These are phyloP conservation scores for Drosophila subpulchrella DNA, from an alignment of 1,140 invertebrate species.

Conservation along the genomic window DNA sequence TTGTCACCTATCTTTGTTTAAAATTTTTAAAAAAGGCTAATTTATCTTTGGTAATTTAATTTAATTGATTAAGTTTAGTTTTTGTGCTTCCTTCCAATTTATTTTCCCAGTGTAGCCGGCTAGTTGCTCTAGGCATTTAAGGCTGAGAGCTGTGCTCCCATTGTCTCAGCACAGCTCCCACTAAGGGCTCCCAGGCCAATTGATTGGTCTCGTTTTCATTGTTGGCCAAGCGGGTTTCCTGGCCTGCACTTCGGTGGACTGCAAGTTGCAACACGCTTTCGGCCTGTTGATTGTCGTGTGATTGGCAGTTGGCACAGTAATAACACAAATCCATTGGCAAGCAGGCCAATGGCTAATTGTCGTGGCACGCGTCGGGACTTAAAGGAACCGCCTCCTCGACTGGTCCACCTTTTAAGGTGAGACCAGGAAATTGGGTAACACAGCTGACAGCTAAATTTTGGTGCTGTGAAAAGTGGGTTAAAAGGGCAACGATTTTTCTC, in stretches of 20 bases:
- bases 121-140: conserved; percentile 26
- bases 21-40: no score
- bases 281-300: conserved; percentile 57
- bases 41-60: no score
- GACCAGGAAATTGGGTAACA: conserved; percentile 46
- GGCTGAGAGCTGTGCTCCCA: conserved; percentile 44
- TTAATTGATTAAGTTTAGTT: no score
- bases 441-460: conserved; percentile 33
- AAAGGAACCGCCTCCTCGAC: conserved; percentile 17
- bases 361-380: conserved; percentile 55
- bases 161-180: conserved; percentile 51
- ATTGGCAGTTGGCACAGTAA: conserved; percentile 65
- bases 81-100: neutral
- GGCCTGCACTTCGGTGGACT: conserved; percentile 13
- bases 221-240: conserved; percentile 40
- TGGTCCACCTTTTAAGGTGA: conserved; percentile 14
- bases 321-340: conserved; percentile 3
- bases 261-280: conserved; percentile 57
- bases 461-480: conserved; percentile 52
- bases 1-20: no score
- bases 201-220: conserved; percentile 68
- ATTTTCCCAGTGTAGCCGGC: conserved; percentile 4
- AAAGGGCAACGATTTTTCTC: conserved; percentile 46
- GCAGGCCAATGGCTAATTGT: conserved; percentile 58
- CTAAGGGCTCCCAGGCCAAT: conserved; percentile 61